Evolutionary conservation across 2,888 invertebrate species (phyloP), one percentile per base, ranked within the genome.

Genomic region (Cataglyphis cursor): DNA sequence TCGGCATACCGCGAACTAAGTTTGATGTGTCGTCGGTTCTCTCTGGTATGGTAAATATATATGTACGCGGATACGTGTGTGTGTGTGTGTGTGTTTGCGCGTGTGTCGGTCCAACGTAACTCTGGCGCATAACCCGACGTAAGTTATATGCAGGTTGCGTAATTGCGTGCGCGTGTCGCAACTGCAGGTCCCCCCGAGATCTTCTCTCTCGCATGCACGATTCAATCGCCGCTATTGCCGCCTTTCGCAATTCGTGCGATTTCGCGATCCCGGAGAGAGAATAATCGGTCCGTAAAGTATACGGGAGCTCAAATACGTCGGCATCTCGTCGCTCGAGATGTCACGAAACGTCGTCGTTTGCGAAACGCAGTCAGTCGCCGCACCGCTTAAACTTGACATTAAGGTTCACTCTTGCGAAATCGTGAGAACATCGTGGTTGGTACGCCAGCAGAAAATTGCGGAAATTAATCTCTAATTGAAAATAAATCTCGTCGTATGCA

Each of bases 91-190:
- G 6, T 51, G 2, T 51, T 8, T 8, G 18, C n/a, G 6, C n/a
- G 18, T n/a, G 6, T n/a, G 51, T 51, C 28, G 10, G 62, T 31
- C 9, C 21, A 21, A 31, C 64, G 35, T 44, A 31, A 61, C 41
- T 21, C 21, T 35, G 31, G 74, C 28, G 61, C 31, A 48, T 51
- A 51, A 51, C n/a, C 51, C 64, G 24, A 35, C 24, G 54, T 28
- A 57, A 3, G 38, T 76, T 76, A 76, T 51, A 51, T 65, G 76
- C 76, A 76, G 66, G 65, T 76, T 76, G 76, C 76, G 54, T 76
- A 76, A 76, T 76, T 64, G 66, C 65, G 54, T 65, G 66, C 62
- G 48, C 3, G 28, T 76, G 76, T 65, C 54, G 76, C 54, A 76
- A 76, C 12, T 35, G 15, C 18, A 41, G 38, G 76, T n/a, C 41